Evolutionary conservation across 2,797 vertebrate genomes (phyloP), one percentile per base, ranked within the genome.

Genomic region (Coreius guichenoti): DNA sequence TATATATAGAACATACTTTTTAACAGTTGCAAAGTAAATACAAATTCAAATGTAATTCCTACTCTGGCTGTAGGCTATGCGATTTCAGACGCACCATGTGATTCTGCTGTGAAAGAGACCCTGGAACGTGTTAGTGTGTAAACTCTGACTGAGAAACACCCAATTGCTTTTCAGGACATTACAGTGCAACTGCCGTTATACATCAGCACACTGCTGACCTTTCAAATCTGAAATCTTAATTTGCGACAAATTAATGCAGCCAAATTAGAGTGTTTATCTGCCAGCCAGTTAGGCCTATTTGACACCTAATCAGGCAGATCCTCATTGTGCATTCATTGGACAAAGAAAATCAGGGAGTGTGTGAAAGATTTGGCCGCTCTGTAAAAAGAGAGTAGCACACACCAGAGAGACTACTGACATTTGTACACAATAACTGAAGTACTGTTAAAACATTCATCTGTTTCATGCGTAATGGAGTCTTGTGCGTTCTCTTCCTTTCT

Each of bases 341-440:
- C 51, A 61, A 70, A 56, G 21, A 58, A 70, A 73, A 85, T 67
- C 68, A 72, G n/a, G 14, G 73, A 33, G 76, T 23, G 45, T 31
- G 58, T 51, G 45, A 85, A 73, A 61, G 69, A 74, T 74, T 67
- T 14, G 19, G 8, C 8, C 4, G 23, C 51, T 36, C 36, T 61
- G 75, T 79, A 49, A 56, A 80, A 73, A 51, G 14, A 76, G 43
- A 16, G 8, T 54, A 80, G 61, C 67, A 56, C 63, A 29, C 49
- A 80, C 26, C 54, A 51, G 69, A 80, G 81, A 74, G 77, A 36
- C 68, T 54, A 36, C n/a, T 85, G 77, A 80, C 77, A 74, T 85
- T 51, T 80, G 63, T 51, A 43, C 56, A 65, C 83, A 14, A 78
- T 80, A 85, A 80, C 36, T 85, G 56, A 49, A 85, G 84, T 51